Base-by-base conservation (phyloP, 2,113 vertebrate genomes). In the Oryzias javanicus region DNA sequence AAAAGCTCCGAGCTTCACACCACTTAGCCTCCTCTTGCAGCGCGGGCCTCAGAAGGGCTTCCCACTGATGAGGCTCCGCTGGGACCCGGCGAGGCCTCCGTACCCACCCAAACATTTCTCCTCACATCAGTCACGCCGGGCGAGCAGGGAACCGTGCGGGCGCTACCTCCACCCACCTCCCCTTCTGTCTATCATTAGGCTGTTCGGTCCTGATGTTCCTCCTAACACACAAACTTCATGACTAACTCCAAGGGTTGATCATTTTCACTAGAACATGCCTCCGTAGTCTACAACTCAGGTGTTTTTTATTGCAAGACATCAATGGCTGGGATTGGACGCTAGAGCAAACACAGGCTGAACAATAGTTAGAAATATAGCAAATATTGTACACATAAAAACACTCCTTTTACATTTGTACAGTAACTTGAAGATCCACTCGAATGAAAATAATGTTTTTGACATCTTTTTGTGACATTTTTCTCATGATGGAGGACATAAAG, bases 91-190 rank as follows among this genome's bases (percentile, higher is more conserved):
- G 60, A 79, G 79, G 86, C 78, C 75, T 84, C 74, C 52, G 65
- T 70, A 63, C 80, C 35, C 88, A 90, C 90, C 89, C 88, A 91
- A 92, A 91, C 86, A 90, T 87, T 91, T 91, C 89, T 81, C 88
- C 78, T 88, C 84, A 79, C 78, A 90, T 90, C 85, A 90, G 84
- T 86, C 85, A 88, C 63, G 65, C 67, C 79, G 56, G 12, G 50
- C 58, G 25, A 78, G 84, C 86, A 84, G 70, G 66, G 72, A 73
- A 73, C 60, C 70, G 35, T 78, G 61, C 59, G 67, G 75, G 74
- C 13, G 24, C 64, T 61, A 51, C 62, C 71, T 58, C 46, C 64
- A 19, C 59, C 57, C 19, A n/a, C 25, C 18, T 25, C 49, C 35
- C 49, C 50, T 44, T 64, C 69, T 79, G 55, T 57, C 56, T 55